Evolutionary conservation across 2,113 vertebrate species (phyloP).

Genomic region (Dicrurus megarhynchus): DNA sequence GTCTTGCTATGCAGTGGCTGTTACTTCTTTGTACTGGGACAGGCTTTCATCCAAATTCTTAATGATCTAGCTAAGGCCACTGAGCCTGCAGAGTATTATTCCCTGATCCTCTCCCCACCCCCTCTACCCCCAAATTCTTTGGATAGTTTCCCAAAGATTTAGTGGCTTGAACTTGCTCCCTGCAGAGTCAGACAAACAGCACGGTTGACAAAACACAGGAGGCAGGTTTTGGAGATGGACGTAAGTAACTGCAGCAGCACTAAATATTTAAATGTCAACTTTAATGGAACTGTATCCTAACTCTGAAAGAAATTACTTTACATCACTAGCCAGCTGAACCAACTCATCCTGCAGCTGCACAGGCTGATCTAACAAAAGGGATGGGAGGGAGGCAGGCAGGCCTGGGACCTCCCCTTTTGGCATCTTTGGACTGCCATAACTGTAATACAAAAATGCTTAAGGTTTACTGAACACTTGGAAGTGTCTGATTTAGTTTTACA

Average conservation of each 20-base stretch:
- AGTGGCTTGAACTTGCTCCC: constrained; percentile 1
- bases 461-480: constrained; percentile 1
- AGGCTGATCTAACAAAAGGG: neutral
- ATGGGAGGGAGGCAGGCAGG: neutral
- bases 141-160: neutral
- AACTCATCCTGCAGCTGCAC: constrained; percentile 7
- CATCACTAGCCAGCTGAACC: neutral
- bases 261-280: constrained; percentile 8
- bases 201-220: neutral
- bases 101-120: neutral
- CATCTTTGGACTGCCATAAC: neutral
- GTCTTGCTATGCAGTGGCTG: neutral
- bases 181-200: neutral
- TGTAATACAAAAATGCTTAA: neutral
- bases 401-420: neutral
- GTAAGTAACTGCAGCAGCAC: neutral
- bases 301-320: neutral
- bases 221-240: neutral
- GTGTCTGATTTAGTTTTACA: neutral
- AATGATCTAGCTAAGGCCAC: neutral
- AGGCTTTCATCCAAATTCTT: neutral
- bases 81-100: neutral
- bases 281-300: neutral
- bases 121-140: neutral
- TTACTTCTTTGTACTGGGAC: neutral